Evolutionary conservation across 2,888 invertebrate genomes (phyloP).

Genomic region (Cyclophora punctaria): DNA sequence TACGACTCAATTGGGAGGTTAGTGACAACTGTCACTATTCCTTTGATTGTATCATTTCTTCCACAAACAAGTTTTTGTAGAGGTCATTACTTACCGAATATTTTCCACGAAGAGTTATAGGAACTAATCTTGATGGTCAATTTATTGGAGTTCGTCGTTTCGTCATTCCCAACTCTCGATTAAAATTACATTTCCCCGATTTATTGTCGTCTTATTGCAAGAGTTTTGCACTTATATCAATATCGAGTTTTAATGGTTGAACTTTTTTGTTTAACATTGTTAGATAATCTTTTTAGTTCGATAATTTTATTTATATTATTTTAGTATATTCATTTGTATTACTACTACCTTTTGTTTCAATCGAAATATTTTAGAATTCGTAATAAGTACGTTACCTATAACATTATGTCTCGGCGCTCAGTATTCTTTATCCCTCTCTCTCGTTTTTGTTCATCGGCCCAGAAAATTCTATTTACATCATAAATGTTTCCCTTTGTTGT

Average conservation of each 20-base stretch:
- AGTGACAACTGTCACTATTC: background rate
- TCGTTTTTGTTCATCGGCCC: constrained; percentile 4
- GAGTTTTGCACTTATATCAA: constrained; percentile 13
- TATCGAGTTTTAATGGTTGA: constrained; percentile 5
- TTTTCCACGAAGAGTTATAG: background rate
- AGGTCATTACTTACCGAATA: background rate
- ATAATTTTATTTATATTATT: background rate
- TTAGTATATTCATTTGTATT: too few species aligned
- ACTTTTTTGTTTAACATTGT: background rate
- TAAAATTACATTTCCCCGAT: constrained; percentile 8
- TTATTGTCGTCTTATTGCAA: constrained; percentile 6
- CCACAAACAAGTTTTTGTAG: background rate
- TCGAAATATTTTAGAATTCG: too few species aligned
- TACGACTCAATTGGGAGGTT: constrained; percentile 4
- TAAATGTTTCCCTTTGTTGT: constrained; percentile 9
- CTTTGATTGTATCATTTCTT: constrained; percentile 5
- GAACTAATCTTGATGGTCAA: background rate
- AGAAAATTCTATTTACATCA: constrained; percentile 13
- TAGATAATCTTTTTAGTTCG: background rate
- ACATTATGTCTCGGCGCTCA: background rate
- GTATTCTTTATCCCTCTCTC: background rate
- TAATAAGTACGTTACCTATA: too few species aligned
- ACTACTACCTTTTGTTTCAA: too few species aligned
- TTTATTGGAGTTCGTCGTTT: constrained; percentile 1
- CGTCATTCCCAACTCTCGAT: constrained; percentile 2